Evolutionary conservation across 2,797 vertebrate genomes (phyloP).

Genomic region (Sardinella longiceps): DNA sequence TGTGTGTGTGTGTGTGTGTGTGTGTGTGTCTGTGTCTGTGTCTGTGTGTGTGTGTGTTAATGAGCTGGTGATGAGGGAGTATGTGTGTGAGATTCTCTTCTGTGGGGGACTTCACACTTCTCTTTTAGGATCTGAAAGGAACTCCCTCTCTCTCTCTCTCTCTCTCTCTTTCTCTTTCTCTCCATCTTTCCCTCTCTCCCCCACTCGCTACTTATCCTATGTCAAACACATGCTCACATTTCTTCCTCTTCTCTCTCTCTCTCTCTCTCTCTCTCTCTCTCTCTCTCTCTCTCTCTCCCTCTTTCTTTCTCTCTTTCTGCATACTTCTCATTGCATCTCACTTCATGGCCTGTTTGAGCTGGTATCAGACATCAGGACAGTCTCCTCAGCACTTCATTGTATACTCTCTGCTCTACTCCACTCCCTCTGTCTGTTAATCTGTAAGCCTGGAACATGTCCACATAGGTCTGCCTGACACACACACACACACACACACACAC

Average conservation of each 20-base stretch:
- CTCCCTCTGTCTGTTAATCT: neutral
- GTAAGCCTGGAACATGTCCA: neutral
- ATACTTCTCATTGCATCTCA: neutral
- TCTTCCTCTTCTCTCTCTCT: neutral
- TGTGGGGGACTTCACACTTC: slow-evolving; percentile 17
- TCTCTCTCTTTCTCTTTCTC: neutral
- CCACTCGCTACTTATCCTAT: neutral
- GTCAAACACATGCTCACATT: neutral
- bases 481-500: too few relatives aligned
- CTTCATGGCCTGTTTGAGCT: neutral
- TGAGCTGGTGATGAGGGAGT: neutral
- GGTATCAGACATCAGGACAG: neutral
- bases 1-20: neutral
- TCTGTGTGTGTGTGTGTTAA: slow-evolving; percentile 2
- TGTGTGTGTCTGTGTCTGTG: neutral
- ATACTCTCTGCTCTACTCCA: neutral
- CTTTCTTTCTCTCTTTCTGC: neutral
- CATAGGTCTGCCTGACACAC: neutral
- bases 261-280: slow-evolving; percentile 10
- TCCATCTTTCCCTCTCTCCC: neutral
- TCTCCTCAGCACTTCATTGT: neutral
- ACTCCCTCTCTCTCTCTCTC: neutral
- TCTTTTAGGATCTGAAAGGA: slow-evolving; percentile 16
- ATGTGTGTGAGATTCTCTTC: neutral
- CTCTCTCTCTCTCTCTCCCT: neutral